A percentile compares a stretch with the other conserved stretches of the same genome.
Evolutionary conservation across 1,140 invertebrate genomes (phyloP).

Genomic region (Druon quercuslanigerum): DNA sequence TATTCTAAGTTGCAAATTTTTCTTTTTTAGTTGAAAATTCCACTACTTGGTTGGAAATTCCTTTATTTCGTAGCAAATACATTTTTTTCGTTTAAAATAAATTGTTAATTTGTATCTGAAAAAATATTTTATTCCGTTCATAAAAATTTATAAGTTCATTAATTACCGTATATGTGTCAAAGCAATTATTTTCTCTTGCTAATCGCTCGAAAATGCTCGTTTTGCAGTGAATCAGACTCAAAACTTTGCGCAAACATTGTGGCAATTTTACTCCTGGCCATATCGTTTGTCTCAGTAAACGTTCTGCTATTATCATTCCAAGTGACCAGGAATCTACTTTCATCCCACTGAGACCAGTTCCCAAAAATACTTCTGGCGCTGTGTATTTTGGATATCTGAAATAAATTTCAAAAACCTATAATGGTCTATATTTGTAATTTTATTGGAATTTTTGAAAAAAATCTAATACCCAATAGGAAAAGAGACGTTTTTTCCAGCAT

Average conservation of each 20-base stretch:
- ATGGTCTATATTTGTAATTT: neutral
- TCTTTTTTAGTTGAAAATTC: too few species aligned
- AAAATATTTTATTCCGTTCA: too few species aligned
- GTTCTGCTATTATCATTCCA: slow-evolving; percentile 90
- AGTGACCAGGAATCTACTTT: slow-evolving; percentile 94
- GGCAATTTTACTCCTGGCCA: slow-evolving; percentile 85
- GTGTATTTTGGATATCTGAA: slow-evolving; percentile 85
- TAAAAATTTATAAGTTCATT: too few species aligned
- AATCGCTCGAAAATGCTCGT: slow-evolving; percentile 84
- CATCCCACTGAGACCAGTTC: slow-evolving; percentile 76
- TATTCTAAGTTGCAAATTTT: too few species aligned
- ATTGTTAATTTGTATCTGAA: too few species aligned
- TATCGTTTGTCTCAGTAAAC: slow-evolving; percentile 80
- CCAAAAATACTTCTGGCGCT: slow-evolving; percentile 89
- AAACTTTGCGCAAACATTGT: slow-evolving; percentile 84
- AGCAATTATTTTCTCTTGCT: slow-evolving; percentile 84
- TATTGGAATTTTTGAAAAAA: neutral
- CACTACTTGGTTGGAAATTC: too few species aligned
- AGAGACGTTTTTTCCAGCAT: slow-evolving; percentile 86
- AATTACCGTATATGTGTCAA: slow-evolving; percentile 80
- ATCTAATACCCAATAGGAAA: slow-evolving; percentile 92
- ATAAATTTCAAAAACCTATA: slow-evolving; percentile 41
- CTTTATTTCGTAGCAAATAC: too few species aligned
- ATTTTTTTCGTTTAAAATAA: too few species aligned
- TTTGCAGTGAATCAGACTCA: slow-evolving; percentile 80